A percentile compares a stretch with the other conserved stretches of the same genome.
These are phyloP conservation scores for Anticlea derivata DNA, from an alignment of 2,888 invertebrate genomes.

Conservation along the genomic window DNA sequence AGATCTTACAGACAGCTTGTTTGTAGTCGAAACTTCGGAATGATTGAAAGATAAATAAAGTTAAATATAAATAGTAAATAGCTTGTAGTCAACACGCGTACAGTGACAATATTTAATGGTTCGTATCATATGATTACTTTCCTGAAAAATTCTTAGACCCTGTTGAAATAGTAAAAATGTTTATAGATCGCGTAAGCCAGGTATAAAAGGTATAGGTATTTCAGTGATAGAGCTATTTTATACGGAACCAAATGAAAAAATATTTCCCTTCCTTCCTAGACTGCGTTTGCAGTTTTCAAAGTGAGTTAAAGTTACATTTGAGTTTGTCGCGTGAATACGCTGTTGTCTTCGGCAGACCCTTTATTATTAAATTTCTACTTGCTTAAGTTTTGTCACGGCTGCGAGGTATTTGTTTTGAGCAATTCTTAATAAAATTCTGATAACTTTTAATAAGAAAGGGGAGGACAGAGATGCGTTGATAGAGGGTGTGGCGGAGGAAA, in stretches of 20 bases:
- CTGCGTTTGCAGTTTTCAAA: not conserved
- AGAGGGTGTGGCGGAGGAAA: not conserved
- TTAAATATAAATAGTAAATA: no score
- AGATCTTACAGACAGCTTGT: no score
- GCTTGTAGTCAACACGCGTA: no score
- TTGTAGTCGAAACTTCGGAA: no score
- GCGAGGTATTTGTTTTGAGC: conserved; percentile 6
- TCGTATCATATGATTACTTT: no score
- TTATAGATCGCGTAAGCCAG: no score
- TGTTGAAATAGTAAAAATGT: no score
- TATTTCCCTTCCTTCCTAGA: not conserved
- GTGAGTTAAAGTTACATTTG: not conserved
- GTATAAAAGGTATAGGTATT: no score
- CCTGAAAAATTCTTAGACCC: no score
- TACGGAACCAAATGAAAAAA: not conserved
- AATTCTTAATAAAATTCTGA: conserved; percentile 11
- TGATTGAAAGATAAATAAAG: no score
- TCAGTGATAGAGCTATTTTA: not conserved
- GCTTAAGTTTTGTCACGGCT: conserved; percentile 4
- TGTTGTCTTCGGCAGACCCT: not conserved
- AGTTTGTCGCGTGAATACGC: not conserved
- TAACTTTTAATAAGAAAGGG: conserved; percentile 12
- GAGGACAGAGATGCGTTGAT: conserved; percentile 2
- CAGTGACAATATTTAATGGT: no score
- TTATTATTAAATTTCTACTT: conserved; percentile 1